A percentile compares a stretch with the other conserved stretches of the same genome.
Conservation (phyloP, 2,888 invertebrate species). For the Synergus gifuensis region DNA sequence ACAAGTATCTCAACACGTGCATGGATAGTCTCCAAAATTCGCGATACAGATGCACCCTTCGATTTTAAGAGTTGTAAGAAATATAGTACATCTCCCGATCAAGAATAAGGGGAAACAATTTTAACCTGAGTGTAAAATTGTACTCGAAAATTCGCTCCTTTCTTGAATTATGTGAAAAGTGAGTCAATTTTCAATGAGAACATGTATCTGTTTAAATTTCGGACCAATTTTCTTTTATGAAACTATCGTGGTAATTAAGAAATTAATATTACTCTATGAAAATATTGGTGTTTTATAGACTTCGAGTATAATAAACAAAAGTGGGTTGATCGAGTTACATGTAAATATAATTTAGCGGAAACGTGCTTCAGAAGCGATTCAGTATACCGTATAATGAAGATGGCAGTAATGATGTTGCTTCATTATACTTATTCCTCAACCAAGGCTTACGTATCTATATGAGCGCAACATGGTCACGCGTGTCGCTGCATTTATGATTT, state of each 20-base stretch:
- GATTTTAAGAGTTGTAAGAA: background rate
- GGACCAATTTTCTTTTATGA: no score
- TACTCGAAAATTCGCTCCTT: background rate
- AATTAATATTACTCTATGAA: no score
- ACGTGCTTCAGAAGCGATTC: constrained; percentile 1
- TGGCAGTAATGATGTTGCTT: constrained; percentile 58
- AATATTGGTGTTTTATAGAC: background rate
- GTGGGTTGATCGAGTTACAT: background rate
- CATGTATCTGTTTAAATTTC: background rate
- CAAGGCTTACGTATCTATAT: constrained; percentile 42
- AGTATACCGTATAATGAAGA: constrained; percentile 60
- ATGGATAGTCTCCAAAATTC: constrained; percentile 31
- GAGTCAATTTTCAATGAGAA: background rate
- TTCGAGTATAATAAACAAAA: background rate
- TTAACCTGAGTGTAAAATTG: background rate
- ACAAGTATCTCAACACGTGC: constrained; percentile 42
- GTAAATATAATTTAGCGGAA: background rate
- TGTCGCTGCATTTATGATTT: constrained; percentile 57
- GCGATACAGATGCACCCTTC: background rate
- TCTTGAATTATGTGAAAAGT: background rate
- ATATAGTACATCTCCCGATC: background rate
- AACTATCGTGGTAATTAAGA: no score
- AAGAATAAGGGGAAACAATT: background rate
- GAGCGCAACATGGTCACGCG: constrained; percentile 51
- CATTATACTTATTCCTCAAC: constrained; percentile 55